A percentile compares a stretch with the other conserved stretches of the same genome.
Evolutionary conservation across 2,888 invertebrate species (phyloP).

Genomic region (Galerucella pusilla): DNA sequence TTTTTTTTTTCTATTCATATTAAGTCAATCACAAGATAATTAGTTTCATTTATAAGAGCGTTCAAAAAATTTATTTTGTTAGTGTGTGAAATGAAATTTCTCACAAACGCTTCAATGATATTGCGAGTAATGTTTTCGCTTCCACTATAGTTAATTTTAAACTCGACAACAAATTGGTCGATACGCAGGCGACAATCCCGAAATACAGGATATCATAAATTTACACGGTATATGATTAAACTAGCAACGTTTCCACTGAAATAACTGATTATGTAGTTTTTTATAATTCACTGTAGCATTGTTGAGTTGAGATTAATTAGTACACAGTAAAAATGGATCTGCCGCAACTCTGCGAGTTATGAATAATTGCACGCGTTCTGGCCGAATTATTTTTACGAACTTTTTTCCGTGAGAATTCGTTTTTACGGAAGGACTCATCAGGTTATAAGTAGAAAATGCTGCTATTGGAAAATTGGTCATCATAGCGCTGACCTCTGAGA

Average conservation of each 20-base stretch:
- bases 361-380: background rate
- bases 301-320: slow-evolving; percentile 17
- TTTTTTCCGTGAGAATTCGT: background rate
- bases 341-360: background rate
- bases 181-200: slow-evolving; percentile 31
- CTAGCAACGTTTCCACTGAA: slow-evolving; percentile 29
- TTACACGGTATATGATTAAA: slow-evolving; percentile 38
- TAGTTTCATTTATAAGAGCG: no score
- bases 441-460: no score
- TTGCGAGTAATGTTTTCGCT: slow-evolving; percentile 14
- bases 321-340: background rate
- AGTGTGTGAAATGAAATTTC: background rate
- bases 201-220: slow-evolving; percentile 40
- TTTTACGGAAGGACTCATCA: no score
- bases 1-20: no score
- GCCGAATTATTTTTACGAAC: background rate
- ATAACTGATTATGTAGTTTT: slow-evolving; percentile 32
- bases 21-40: no score
- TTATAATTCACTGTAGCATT: slow-evolving; percentile 24
- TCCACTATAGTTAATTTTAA: slow-evolving; percentile 33
- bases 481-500: no score
- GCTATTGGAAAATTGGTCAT: no score
- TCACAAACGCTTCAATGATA: background rate
- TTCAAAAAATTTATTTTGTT: no score
- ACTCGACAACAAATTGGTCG: slow-evolving; percentile 35